Conservation (phyloP, 2,797 vertebrate genomes). For the Onychomys leucogaster region DNA sequence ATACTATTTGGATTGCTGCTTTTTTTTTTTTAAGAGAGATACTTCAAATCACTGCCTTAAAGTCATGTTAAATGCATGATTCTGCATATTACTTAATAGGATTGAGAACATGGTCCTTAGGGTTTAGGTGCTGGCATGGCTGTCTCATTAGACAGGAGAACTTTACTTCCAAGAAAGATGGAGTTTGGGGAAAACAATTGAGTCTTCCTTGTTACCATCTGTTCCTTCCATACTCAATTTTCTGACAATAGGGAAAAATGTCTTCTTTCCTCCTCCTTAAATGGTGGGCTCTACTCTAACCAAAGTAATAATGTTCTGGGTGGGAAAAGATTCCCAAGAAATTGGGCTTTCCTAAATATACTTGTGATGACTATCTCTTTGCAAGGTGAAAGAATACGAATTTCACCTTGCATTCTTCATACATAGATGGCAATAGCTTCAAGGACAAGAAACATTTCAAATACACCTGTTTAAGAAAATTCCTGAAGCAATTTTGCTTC, state of each 20-base stretch:
- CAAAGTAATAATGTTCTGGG: neutral
- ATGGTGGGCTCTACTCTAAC: neutral
- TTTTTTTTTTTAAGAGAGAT: constrained; percentile 38
- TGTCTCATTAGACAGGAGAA: constrained; percentile 6
- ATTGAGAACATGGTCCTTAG: neutral
- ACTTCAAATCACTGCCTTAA: constrained; percentile 47
- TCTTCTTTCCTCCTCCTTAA: constrained; percentile 20
- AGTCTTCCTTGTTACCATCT: constrained; percentile 20
- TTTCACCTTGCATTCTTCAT: neutral
- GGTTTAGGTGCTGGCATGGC: neutral
- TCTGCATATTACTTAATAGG: neutral
- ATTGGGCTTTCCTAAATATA: neutral
- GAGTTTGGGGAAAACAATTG: neutral
- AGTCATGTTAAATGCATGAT: constrained; percentile 4
- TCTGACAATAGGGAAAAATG: neutral
- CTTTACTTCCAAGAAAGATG: neutral
- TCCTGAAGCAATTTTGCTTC: constrained; percentile 25
- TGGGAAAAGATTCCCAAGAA: neutral
- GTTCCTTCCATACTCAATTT: neutral
- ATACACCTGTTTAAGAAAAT: neutral
- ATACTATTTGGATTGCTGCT: neutral
- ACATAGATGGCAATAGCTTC: neutral
- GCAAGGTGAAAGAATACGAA: neutral
- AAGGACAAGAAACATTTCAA: constrained; percentile 4
- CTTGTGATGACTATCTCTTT: neutral